Conservation (phyloP, 2,797 vertebrate species). For the Enteromius radiatus region DNA sequence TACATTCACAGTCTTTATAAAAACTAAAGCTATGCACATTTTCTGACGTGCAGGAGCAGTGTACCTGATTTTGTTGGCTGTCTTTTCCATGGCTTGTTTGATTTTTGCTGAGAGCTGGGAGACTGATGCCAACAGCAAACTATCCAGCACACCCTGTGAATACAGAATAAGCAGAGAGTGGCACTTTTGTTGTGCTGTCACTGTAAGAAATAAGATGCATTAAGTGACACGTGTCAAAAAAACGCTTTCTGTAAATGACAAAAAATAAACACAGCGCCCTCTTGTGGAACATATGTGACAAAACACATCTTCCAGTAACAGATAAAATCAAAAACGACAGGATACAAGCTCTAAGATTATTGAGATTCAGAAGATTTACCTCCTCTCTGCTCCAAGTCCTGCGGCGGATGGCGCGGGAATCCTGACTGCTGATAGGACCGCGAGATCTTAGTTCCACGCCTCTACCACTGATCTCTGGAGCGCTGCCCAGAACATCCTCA, state of each 20-base stretch:
- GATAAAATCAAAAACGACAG: background rate
- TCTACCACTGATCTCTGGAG: slow-evolving; percentile 79
- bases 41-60: background rate
- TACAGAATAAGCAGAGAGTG: background rate
- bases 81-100: slow-evolving; percentile 93
- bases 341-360: background rate
- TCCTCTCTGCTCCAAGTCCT: slow-evolving; percentile 97
- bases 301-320: background rate
- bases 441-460: slow-evolving; percentile 81
- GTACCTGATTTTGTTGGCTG: slow-evolving; percentile 93
- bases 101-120: slow-evolving; percentile 93
- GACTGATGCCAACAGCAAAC: slow-evolving; percentile 90
- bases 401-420: slow-evolving; percentile 87
- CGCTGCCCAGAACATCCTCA: slow-evolving; percentile 85
- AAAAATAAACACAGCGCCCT: background rate
- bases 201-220: background rate
- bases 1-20: background rate
- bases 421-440: slow-evolving; percentile 72
- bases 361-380: slow-evolving; percentile 72
- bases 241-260: background rate
- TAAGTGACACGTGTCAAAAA: background rate
- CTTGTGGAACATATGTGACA: background rate
- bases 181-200: background rate
- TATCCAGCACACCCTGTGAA: slow-evolving; percentile 88
- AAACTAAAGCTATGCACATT: background rate